Conservation (phyloP, 2,888 invertebrate genomes). For the Pollenia angustigena region DNA sequence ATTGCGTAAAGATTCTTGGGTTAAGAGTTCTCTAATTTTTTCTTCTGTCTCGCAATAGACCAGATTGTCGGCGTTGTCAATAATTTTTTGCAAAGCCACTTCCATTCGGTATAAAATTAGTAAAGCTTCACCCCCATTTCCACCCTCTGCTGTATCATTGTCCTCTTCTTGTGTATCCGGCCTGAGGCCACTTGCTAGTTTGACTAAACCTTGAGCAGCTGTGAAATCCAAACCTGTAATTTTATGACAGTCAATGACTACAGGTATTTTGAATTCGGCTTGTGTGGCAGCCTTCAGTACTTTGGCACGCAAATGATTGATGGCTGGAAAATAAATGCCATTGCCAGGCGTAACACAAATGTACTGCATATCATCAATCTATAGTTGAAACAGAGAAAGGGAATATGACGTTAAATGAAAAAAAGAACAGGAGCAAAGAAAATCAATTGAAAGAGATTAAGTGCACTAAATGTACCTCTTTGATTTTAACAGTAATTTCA, state of each 20-base stretch:
- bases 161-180: slow-evolving; percentile 75
- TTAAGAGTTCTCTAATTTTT: slow-evolving; percentile 81
- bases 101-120: slow-evolving; percentile 81
- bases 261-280: slow-evolving; percentile 84
- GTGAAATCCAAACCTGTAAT: slow-evolving; percentile 90
- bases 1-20: slow-evolving; percentile 82
- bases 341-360: slow-evolving; percentile 87
- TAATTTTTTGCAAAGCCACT: slow-evolving; percentile 79
- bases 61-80: slow-evolving; percentile 82
- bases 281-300: slow-evolving; percentile 85
- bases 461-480: slow-evolving; percentile 76
- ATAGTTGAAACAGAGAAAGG: not conserved
- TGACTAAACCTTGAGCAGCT: slow-evolving; percentile 85
- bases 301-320: slow-evolving; percentile 87
- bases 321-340: slow-evolving; percentile 90
- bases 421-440: not conserved
- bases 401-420: not conserved
- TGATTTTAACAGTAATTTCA: slow-evolving; percentile 80
- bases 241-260: slow-evolving; percentile 88
- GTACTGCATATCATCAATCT: slow-evolving; percentile 86
- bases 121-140: slow-evolving; percentile 76
- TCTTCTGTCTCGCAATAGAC: slow-evolving; percentile 81
- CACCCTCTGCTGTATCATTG: not conserved
- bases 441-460: not conserved
- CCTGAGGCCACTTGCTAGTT: slow-evolving; percentile 81